Base-by-base conservation (phyloP, 1,140 invertebrate species). In the Macrobrachium nipponense region DNA sequence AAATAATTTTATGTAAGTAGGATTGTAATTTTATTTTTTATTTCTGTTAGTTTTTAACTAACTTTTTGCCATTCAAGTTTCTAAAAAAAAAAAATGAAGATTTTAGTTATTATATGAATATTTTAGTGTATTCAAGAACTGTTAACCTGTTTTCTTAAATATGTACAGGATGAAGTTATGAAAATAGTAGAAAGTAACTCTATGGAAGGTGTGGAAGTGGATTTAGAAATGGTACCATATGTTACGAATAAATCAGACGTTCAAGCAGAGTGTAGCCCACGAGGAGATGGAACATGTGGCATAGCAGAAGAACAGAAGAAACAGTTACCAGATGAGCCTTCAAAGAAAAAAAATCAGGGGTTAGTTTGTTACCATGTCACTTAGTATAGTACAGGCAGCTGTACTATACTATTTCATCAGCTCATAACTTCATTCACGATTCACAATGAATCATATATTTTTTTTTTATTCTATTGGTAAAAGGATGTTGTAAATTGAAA, bases 401-500 rank as follows among this genome's bases (percentile, higher is more conserved):
- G n/a, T 62, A 62, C n/a, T 62, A n/a, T 62, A 62, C n/a, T 62
- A 62, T 62, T 62, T 62, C n/a, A 14, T n/a, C 61, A 14, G 61
- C n/a, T 62, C 14, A 62, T n/a, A 62, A n/a, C 61, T 62, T 62
- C n/a, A 62, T 62, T n/a, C 61, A 62, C 14, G 14, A 62, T 62
- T 88, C 87, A 90, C 70, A 89, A 77, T 1, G 87, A 87, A 11
- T 91, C n/a, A n/a, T n/a, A n/a, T n/a, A n/a, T n/a, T n/a, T n/a
- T n/a, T n/a, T n/a, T n/a, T n/a, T n/a, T n/a, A n/a, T n/a, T n/a
- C n/a, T n/a, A n/a, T n/a, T n/a, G n/a, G n/a, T n/a, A n/a, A n/a
- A n/a, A n/a, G n/a, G n/a, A n/a, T n/a, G n/a, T n/a, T n/a, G n/a
- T n/a, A n/a, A n/a, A n/a, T n/a, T n/a, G n/a, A n/a, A n/a, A n/a